Percentiles rank a stretch among this genome's conserved stretches.
Evolutionary conservation across 2,797 vertebrate genomes (phyloP).

Genomic region (Propithecus deckenii): DNA sequence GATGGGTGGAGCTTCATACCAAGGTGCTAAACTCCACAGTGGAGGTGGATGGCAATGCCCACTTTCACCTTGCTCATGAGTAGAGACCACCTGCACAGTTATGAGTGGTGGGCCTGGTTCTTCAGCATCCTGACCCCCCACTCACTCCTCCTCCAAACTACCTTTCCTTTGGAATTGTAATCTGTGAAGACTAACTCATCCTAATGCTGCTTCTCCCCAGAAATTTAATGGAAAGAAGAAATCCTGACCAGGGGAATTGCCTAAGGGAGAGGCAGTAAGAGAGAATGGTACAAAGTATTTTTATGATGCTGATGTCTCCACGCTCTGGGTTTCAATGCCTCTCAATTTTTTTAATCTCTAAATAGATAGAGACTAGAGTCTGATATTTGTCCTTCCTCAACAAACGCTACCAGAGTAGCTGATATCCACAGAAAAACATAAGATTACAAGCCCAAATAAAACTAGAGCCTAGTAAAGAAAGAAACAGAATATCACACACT

Average conservation of each 20-base stretch:
- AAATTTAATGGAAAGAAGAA: background rate
- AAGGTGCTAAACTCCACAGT: background rate
- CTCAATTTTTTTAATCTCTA: background rate
- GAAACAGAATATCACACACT: background rate
- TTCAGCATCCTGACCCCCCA: background rate
- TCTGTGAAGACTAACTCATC: background rate
- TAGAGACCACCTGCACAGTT: background rate
- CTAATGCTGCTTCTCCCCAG: background rate
- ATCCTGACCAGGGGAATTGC: background rate
- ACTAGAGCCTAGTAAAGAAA: background rate
- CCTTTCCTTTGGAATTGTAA: background rate
- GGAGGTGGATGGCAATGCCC: background rate
- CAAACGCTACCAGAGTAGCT: background rate
- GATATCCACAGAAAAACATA: background rate
- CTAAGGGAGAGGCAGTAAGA: background rate
- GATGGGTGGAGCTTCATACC: background rate
- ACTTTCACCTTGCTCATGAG: background rate
- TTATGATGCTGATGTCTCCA: no score
- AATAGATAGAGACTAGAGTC: background rate
- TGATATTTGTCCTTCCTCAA: background rate
- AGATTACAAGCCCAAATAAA: background rate
- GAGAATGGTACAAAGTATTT: background rate
- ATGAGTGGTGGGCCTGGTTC: background rate
- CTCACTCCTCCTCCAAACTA: background rate
- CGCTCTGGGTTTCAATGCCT: background rate